A percentile compares a stretch with the other conserved stretches of the same genome.
Conservation (phyloP, 2,113 vertebrate species). For the Laticauda colubrina region DNA sequence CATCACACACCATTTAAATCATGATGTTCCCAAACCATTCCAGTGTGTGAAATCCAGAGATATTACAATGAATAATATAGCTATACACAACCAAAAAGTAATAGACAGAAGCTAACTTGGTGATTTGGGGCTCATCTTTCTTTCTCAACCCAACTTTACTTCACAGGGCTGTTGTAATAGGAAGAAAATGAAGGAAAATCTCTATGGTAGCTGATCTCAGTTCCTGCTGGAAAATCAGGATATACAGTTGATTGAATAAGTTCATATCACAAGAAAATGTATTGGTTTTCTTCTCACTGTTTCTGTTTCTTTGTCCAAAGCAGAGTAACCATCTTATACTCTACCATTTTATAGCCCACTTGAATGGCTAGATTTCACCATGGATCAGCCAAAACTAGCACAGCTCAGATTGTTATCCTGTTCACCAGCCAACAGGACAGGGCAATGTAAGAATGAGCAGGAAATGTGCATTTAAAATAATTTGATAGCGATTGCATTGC, state of each 20-base stretch:
- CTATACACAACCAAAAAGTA: not conserved
- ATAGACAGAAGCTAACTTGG: not conserved
- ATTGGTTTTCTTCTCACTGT: not conserved
- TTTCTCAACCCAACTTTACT: not conserved
- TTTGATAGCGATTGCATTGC: not conserved
- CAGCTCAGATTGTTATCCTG: not conserved
- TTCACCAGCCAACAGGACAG: not conserved
- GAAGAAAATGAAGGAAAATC: not conserved
- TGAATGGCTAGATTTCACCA: not conserved
- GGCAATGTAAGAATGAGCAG: not conserved
- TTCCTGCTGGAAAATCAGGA: not conserved
- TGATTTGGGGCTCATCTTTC: not conserved
- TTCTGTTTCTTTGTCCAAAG: not conserved
- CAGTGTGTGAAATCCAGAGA: not conserved
- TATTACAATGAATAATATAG: not conserved
- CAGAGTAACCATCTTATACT: not conserved
- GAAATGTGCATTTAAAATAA: not conserved
- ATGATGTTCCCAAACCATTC: not conserved
- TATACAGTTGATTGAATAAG: not conserved
- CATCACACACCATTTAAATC: not conserved
- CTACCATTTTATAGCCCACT: not conserved
- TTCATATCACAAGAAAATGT: not conserved
- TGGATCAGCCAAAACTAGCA: not conserved
- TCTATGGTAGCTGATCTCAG: not conserved
- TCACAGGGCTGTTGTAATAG: not conserved